Base-by-base conservation (phyloP, 2,888 invertebrate genomes). In the Eilema depressum region DNA sequence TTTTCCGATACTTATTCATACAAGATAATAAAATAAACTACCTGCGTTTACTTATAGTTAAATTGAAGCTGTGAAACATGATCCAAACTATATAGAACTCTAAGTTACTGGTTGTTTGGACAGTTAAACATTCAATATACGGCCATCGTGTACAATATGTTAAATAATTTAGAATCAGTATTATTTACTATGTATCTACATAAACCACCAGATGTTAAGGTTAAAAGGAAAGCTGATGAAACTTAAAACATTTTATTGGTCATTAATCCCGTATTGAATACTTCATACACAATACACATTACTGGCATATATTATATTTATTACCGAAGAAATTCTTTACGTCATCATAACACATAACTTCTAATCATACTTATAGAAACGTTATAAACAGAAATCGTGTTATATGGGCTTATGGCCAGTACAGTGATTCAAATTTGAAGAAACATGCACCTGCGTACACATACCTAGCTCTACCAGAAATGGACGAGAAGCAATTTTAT, bases 401-500 rank as follows among this genome's bases (percentile, higher is more conserved):
- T 53, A n/a, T n/a, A 53, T 53, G 53, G 53, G 10, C 3, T 53
- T 53, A 53, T n/a, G 7, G 53, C 53, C n/a, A n/a, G n/a, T 53
- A 53, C 20, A 53, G 53, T 53, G 8, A 53, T 53, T 53, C 20
- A 59, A 25, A 59, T 14, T 26, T 28, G 17, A 59, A 28, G 59
- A 17, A 25, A 59, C 17, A 26, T 17, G 17, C 26, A 26, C 59
- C 25, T 25, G 26, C 26, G 10, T 33, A 33, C 30, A 20, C 20
- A 30, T 30, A 17, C 28, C 61, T 20, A 61, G 28, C 30, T 30
- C 7, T 61, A 61, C 61, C 30, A 61, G 30, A 17, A 26, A 30
- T 10, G 61, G 10, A 70, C 59, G 67, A 61, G 66, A 83, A 82
- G 72, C 82, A 79, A 80, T 78, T 71, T 82, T 80, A 84, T 79